phyloP scores from a whole-genome alignment of 1,140 invertebrate species.

The Zeugodacus cucurbitae region DNA sequence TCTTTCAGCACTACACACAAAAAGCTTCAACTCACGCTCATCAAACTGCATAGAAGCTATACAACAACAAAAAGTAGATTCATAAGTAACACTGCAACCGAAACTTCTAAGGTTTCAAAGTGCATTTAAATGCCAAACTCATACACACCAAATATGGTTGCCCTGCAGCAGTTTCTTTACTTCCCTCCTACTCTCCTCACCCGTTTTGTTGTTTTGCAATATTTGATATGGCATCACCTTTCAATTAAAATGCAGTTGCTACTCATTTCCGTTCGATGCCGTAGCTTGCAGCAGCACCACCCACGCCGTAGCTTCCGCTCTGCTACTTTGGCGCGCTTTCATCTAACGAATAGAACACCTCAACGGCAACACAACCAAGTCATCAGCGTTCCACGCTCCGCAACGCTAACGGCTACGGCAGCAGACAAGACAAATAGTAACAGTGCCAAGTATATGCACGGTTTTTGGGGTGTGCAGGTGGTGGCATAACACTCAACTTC shows the following conservation, averaged over 20 bases:
- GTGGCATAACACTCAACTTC: conserved; percentile 58
- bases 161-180: conserved; percentile 16
- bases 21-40: not conserved
- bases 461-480: not conserved
- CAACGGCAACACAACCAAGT: not conserved
- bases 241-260: conserved; percentile 43
- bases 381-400: not conserved
- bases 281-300: not conserved
- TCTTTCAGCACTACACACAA: not conserved
- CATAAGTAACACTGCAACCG: conserved; percentile 15
- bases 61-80: not conserved
- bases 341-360: not conserved
- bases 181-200: not conserved
- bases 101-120: conserved; percentile 43
- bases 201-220: conserved; percentile 22
- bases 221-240: conserved; percentile 44
- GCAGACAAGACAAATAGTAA: conserved; percentile 30
- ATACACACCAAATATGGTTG: not conserved
- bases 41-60: not conserved
- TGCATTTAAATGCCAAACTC: conserved; percentile 34
- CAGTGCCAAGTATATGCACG: not conserved
- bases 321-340: conserved; percentile 22
- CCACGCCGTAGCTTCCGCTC: not conserved
- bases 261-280: conserved; percentile 43
- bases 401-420: not conserved